Percentiles rank a stretch among this genome's conserved stretches.
These are phyloP conservation scores for Pyrgus malvae DNA, from an alignment of 2,888 invertebrate species.

Conservation along the genomic window DNA sequence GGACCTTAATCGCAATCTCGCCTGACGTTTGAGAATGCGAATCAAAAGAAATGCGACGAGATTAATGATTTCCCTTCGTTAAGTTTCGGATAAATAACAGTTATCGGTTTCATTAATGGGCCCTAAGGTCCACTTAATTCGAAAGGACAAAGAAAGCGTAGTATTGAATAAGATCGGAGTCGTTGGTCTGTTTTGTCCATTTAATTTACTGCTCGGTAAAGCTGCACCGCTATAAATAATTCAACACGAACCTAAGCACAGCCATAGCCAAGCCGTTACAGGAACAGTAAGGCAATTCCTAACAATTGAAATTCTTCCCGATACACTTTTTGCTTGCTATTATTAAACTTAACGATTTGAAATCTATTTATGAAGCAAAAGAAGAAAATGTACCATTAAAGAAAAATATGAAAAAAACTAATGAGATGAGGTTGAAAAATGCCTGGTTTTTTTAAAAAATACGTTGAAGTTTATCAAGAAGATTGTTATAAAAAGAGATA, in stretches of 20 bases:
- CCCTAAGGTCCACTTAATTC: slow-evolving; percentile 43
- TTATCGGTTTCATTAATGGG: slow-evolving; percentile 44
- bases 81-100: slow-evolving; percentile 46
- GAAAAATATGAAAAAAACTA: no score
- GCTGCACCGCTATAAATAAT: slow-evolving; percentile 71
- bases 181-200: slow-evolving; percentile 56
- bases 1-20: not conserved
- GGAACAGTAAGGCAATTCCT: slow-evolving; percentile 12
- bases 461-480: no score
- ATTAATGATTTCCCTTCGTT: slow-evolving; percentile 39
- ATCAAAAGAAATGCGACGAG: slow-evolving; percentile 4
- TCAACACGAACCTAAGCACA: slow-evolving; percentile 56
- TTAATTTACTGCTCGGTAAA: slow-evolving; percentile 69
- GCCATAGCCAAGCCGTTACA: slow-evolving; percentile 36
- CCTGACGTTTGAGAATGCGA: slow-evolving; percentile 1
- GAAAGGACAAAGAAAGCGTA: slow-evolving; percentile 52
- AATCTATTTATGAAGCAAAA: no score
- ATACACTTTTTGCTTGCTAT: no score
- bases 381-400: no score
- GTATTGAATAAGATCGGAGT: slow-evolving; percentile 53
- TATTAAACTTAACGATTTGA: no score
- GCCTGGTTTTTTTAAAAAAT: no score
- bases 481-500: no score
- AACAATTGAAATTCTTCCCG: no score
- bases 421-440: no score